Percentiles rank a stretch among this genome's conserved stretches.
Evolutionary conservation across 2,797 vertebrate species (phyloP).

Genomic region (Sternotherus odoratus): DNA sequence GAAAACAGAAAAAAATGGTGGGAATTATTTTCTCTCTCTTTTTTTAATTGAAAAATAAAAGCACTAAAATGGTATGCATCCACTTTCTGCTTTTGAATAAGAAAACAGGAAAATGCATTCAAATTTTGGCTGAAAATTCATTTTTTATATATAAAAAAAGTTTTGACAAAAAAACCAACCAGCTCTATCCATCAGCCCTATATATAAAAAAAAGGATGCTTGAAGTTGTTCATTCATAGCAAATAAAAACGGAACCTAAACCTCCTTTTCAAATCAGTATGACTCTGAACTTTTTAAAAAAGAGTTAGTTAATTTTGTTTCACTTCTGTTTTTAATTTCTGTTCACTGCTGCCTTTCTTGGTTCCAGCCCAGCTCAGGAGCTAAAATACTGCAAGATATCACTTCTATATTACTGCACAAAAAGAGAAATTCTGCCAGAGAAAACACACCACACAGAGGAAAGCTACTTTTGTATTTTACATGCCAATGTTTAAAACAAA

Average conservation of each 20-base stretch:
- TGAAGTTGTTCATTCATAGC: slow-evolving; percentile 23
- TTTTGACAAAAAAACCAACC: not conserved
- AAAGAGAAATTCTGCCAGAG: not conserved
- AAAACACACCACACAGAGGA: not conserved
- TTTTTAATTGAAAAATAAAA: not conserved
- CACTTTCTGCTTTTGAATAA: not conserved
- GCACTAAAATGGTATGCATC: not conserved
- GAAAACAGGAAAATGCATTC: not conserved
- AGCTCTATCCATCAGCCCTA: not conserved
- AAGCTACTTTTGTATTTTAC: not conserved
- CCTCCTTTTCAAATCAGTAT: not conserved
- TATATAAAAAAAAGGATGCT: slow-evolving; percentile 38
- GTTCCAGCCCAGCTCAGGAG: not conserved
- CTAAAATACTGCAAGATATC: not conserved
- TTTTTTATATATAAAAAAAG: slow-evolving; percentile 27
- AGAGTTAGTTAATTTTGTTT: slow-evolving; percentile 22
- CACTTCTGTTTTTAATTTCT: slow-evolving; percentile 53
- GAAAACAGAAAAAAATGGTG: not conserved
- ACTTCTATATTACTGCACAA: not conserved
- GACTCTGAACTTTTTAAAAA: not conserved
- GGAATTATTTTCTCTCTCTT: no score
- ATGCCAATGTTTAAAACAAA: not conserved
- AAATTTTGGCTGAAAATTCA: not conserved
- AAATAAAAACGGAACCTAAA: not conserved
- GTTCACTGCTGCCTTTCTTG: not conserved